phyloP scores from a whole-genome alignment of 2,797 vertebrate genomes.

The Tragelaphus eurycerus region DNA sequence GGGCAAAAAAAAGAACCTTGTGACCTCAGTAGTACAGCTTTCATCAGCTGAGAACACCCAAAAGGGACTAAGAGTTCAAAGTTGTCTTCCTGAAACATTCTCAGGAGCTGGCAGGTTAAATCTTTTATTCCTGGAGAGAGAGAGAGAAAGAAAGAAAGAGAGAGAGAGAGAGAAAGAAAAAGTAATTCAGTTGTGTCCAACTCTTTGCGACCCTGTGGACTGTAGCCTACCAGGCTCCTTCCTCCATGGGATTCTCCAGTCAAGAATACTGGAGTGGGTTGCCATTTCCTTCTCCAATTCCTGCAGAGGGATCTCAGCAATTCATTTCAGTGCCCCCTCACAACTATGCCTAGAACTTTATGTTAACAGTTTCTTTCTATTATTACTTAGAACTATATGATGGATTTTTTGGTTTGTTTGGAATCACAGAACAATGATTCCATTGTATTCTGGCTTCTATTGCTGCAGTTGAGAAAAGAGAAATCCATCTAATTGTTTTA shows the following conservation, averaged over 20 bases:
- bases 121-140: not conserved
- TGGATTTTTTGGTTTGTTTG: not conserved
- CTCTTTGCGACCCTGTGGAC: no score
- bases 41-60: not conserved
- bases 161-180: no score
- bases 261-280: no score
- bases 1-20: not conserved
- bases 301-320: not conserved
- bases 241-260: no score
- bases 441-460: not conserved
- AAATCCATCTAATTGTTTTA: not conserved
- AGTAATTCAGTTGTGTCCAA: no score
- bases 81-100: not conserved
- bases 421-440: not conserved
- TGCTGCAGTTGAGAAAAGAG: not conserved
- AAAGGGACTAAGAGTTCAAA: not conserved
- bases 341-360: not conserved
- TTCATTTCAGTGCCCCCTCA: not conserved
- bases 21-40: not conserved
- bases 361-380: not conserved
- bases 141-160: no score
- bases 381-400: not conserved
- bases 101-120: not conserved
- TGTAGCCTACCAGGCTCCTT: no score
- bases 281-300: not conserved